Conservation (phyloP, 1,140 invertebrate species). For the Hycleus phaleratus region DNA sequence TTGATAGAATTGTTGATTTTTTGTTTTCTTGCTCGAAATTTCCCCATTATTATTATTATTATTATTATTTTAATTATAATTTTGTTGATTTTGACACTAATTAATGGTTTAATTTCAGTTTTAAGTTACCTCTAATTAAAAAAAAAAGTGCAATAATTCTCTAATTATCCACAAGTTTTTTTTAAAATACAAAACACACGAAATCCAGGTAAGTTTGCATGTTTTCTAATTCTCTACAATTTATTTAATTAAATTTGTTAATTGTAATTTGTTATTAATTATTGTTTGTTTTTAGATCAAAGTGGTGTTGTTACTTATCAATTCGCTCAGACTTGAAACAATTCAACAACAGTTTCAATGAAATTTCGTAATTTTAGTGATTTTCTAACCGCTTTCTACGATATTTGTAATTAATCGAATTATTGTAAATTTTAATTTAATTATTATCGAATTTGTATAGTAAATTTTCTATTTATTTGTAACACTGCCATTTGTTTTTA, state of each 20-base stretch:
- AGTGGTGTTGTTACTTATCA: conserved; percentile 23
- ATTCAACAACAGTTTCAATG: background rate
- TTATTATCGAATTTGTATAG: conserved; percentile 15
- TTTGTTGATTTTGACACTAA: conserved; percentile 30
- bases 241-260: too few species aligned
- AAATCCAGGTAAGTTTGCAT: conserved; percentile 17
- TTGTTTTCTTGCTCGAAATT: background rate
- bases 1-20: too few species aligned
- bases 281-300: conserved; percentile 10
- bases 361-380: background rate
- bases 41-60: conserved; percentile 1
- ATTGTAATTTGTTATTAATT: background rate
- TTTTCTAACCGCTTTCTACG: conserved; percentile 10
- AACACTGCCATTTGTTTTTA: conserved; percentile 4
- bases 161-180: conserved; percentile 4
- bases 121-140: conserved; percentile 38
- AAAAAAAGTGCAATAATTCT: conserved; percentile 30
- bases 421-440: background rate
- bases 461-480: conserved; percentile 8
- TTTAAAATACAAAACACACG: too few species aligned
- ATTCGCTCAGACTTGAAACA: conserved; percentile 24
- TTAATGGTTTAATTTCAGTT: conserved; percentile 36
- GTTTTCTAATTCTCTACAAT: too few species aligned
- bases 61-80: conserved; percentile 6
- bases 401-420: background rate